phyloP scores from a whole-genome alignment of 2,797 vertebrate genomes.

The Arrhamphus sclerolepis region DNA sequence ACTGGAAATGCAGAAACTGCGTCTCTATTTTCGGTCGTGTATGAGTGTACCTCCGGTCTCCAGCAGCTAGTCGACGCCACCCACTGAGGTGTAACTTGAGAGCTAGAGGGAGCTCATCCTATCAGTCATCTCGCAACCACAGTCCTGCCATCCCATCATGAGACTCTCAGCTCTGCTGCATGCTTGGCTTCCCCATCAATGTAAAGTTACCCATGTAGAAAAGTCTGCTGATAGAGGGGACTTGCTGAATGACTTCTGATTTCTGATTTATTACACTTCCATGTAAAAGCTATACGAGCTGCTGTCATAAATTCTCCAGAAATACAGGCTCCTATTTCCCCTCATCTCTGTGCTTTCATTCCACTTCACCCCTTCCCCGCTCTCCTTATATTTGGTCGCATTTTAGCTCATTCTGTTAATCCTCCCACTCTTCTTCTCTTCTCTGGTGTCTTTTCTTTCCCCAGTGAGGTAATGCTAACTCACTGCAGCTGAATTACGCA shows the following conservation, averaged over 20 bases:
- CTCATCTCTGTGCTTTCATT: conserved; percentile 30
- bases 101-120: conserved; percentile 56
- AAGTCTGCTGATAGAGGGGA: conserved; percentile 61
- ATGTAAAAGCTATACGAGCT: conserved; percentile 27
- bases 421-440: conserved; percentile 28
- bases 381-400: conserved; percentile 46
- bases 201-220: conserved; percentile 67
- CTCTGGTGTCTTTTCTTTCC: background rate
- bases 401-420: conserved; percentile 52
- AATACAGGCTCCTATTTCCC: conserved; percentile 30
- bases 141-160: conserved; percentile 61
- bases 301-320: conserved; percentile 44
- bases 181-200: conserved; percentile 59
- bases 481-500: conserved; percentile 43
- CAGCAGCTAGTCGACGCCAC: conserved; percentile 45
- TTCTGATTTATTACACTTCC: conserved; percentile 65
- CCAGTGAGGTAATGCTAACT: conserved; percentile 20
- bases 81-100: conserved; percentile 63
- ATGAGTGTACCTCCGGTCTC: conserved; percentile 27
- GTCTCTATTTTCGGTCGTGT: conserved; percentile 26
- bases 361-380: conserved; percentile 43
- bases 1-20: background rate
- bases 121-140: conserved; percentile 60
- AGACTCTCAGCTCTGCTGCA: conserved; percentile 56
- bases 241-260: conserved; percentile 60